Evolutionary conservation across 2,888 invertebrate genomes (phyloP).

Genomic region (Megamerina dolium): DNA sequence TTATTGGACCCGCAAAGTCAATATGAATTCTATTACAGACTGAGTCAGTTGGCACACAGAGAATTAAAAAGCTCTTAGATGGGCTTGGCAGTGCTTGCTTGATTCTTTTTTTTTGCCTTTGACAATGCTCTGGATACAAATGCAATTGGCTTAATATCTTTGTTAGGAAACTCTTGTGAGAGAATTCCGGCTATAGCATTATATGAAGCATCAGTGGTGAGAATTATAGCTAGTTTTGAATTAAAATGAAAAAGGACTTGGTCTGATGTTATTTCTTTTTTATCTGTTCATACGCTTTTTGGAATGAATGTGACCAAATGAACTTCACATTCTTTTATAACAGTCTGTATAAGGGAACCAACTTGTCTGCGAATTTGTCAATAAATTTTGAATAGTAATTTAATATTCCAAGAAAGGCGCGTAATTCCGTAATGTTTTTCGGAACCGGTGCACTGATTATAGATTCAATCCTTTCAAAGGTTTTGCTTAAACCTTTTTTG

Average conservation of each 20-base stretch:
- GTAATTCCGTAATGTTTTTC: slow-evolving; percentile 21
- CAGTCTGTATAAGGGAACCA: slow-evolving; percentile 7
- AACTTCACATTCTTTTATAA: slow-evolving; percentile 13
- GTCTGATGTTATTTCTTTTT: slow-evolving; percentile 9
- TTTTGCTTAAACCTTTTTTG: neutral
- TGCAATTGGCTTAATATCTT: slow-evolving; percentile 6
- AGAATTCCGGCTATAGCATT: slow-evolving; percentile 7
- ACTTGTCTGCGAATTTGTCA: slow-evolving; percentile 5
- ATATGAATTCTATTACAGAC: slow-evolving; percentile 12
- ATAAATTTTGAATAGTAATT: slow-evolving; percentile 12
- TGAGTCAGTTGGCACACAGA: slow-evolving; percentile 16
- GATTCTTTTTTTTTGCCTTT: neutral
- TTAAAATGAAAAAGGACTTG: slow-evolving; percentile 9
- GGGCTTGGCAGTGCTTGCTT: slow-evolving; percentile 12
- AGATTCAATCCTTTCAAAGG: neutral
- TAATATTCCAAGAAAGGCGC: slow-evolving; percentile 22
- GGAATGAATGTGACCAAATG: slow-evolving; percentile 1
- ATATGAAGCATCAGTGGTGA: slow-evolving; percentile 7
- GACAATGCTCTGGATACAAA: slow-evolving; percentile 9
- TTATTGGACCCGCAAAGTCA: slow-evolving; percentile 23
- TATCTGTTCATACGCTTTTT: slow-evolving; percentile 7
- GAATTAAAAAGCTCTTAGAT: slow-evolving; percentile 15
- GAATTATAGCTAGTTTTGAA: slow-evolving; percentile 4
- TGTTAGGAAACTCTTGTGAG: slow-evolving; percentile 1
- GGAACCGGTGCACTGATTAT: slow-evolving; percentile 13